Base-by-base conservation (phyloP, 2,113 vertebrate genomes). In the Atrichornis clamosus region DNA sequence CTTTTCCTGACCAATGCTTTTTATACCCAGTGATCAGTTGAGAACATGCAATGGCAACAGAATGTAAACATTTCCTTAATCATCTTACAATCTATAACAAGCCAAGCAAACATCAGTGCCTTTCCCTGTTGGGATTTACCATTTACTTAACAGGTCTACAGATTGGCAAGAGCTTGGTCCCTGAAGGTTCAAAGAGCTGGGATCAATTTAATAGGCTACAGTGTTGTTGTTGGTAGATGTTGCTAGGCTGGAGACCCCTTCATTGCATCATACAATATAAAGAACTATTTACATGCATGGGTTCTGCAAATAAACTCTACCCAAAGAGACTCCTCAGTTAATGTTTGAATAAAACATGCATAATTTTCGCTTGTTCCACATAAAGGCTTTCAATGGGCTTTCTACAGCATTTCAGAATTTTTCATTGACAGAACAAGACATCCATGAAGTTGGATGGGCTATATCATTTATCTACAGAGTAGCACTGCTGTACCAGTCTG, bases 1-100 rank as follows among this genome's bases (percentile, higher is more conserved):
- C 4, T 84, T 73, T 52, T 86, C 77, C 63, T 56, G 30, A 39
- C 37, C 52, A n/a, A 49, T 4, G 1, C 5, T 76, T 67, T 87
- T 81, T 76, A 50, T 26, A 21, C 9, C 18, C 23, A 70, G n/a
- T 15, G 26, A 92, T 26, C 90, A 73, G 27, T 79, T 92, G 82
- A 96, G 79, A 96, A 82, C 39, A 77, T 37, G 46, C 42, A 95
- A 64, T 11, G 27, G 65, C 53, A 96, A 96, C 86, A 97, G 96
- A 96, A 98, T 90, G 55, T 76, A 97, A 98, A 96, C 89, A 96
- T 95, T 98, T 97, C 93, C 87, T 96, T 98, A 98, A 98, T 96
- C 96, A 97, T 89, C 91, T 79, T 75, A 73, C 77, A 63, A 65
- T 94, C 94, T 97, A 87, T 83, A 97, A 96, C 92, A 94, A 97